A percentile compares a stretch with the other conserved stretches of the same genome.
Conservation (phyloP, 2,888 invertebrate species). For the Seira ritae region DNA sequence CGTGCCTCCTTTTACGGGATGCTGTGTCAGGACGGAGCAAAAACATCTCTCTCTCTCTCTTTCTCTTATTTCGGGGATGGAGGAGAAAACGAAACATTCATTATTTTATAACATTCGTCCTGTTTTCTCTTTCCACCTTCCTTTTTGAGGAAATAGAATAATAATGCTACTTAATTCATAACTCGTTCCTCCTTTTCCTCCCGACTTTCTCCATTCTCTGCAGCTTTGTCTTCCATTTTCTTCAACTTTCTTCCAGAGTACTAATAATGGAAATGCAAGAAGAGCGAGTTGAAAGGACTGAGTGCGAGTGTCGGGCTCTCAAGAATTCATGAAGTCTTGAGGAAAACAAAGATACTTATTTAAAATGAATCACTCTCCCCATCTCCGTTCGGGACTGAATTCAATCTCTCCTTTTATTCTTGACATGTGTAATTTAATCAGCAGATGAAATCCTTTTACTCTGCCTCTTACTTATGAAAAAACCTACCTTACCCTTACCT, state of each 20-base stretch:
- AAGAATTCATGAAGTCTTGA: background rate
- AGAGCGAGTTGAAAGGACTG: background rate
- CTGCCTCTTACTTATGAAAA: no score
- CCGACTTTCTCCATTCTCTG: background rate
- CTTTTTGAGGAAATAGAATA: constrained; percentile 56
- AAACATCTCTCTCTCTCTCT: background rate
- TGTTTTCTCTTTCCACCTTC: constrained; percentile 46
- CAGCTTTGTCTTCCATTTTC: background rate
- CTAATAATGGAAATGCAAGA: constrained; percentile 6
- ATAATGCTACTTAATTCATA: constrained; percentile 64
- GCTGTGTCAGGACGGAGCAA: background rate
- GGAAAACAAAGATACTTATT: background rate
- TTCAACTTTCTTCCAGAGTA: constrained; percentile 22
- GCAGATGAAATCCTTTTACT: no score
- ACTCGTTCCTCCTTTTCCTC: constrained; percentile 42
- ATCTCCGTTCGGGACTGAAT: background rate
- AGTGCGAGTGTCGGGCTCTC: background rate
- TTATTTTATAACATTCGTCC: constrained; percentile 36
- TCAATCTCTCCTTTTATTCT: background rate
- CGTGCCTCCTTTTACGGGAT: no score
- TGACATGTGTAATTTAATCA: constrained; percentile 1
- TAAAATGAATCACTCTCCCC: background rate
- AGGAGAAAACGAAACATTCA: constrained; percentile 42
- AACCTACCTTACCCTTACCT: no score
- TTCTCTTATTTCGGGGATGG: no score